Base-by-base conservation (phyloP, 2,113 vertebrate genomes). In the Eupsittula cactorum region DNA sequence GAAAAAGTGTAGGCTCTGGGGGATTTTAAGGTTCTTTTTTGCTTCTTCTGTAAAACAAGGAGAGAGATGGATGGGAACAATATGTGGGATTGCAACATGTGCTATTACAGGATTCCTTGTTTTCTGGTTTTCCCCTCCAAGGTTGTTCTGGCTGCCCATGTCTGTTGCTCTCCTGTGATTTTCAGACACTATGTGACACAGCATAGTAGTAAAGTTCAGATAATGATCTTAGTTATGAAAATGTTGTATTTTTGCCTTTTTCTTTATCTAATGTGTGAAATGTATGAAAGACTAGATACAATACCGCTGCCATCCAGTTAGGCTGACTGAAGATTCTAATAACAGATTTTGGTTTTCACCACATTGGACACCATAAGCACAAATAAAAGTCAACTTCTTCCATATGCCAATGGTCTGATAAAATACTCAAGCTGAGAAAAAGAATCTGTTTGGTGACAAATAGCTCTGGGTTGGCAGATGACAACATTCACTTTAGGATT, bases 101-200 rank as follows among this genome's bases (percentile, higher is more conserved):
- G 8, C 16, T 53, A 5, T 50, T 75, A 50, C 0, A 0, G 10
- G 53, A 67, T 2, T 82, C n/a, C 28, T 78, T 1, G 0, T 37
- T 70, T 88, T 46, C 69, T 35, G 5, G 1, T 46, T 81, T 89
- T 78, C 18, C 6, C 21, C 17, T 23, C 39, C 11, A 44, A 39
- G 13, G 24, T 31, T 82, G n/a, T 28, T 74, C 71, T 70, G 47
- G 6, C 27, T 64, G 33, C 42, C 12, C 55, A 31, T 7, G 15
- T 31, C 23, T 77, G 37, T 31, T 65, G 19, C 25, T 7, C 3
- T 59, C 11, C 69, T 44, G 23, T 44, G 52, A 35, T 86, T 77
- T 88, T 64, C 44, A 73, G 18, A 42, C 19, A 27, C 17, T 0
- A 0, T 2, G 1, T 46, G 46, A 63, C 17, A 62, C 19, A 59